These are phyloP conservation scores for Vulpes ferrilata DNA, from an alignment of 2,113 vertebrate species.

Conservation along the genomic window DNA sequence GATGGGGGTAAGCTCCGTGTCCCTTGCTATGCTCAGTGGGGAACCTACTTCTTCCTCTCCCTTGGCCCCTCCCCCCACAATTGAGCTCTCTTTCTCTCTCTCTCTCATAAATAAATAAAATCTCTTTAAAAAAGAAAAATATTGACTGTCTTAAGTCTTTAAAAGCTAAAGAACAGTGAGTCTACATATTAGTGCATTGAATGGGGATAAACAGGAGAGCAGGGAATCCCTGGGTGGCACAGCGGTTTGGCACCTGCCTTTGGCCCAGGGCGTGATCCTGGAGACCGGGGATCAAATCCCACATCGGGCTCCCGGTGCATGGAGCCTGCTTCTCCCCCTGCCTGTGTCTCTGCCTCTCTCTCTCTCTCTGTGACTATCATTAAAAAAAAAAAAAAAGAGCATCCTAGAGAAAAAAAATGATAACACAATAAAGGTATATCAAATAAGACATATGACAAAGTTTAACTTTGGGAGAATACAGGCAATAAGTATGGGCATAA, in stretches of 20 bases:
- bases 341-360: no score
- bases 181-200: neutral
- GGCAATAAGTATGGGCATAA: neutral
- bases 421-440: neutral
- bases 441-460: neutral
- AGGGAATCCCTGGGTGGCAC: no score
- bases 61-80: no score
- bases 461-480: neutral
- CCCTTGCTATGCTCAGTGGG: neutral
- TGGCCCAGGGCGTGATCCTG: no score
- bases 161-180: neutral
- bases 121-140: neutral
- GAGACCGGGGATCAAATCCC: no score
- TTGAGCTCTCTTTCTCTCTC: neutral
- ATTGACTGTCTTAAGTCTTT: neutral
- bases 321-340: no score
- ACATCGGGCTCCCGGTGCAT: no score
- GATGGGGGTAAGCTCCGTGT: no score
- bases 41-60: neutral
- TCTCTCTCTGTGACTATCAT: no score
- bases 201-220: neutral
- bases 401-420: neutral
- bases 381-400: neutral
- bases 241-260: no score
- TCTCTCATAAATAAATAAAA: neutral